Percentiles rank a stretch among this genome's conserved stretches.
These are phyloP conservation scores for Callaeas wilsoni DNA, from an alignment of 2,113 vertebrate species.

Conservation along the genomic window DNA sequence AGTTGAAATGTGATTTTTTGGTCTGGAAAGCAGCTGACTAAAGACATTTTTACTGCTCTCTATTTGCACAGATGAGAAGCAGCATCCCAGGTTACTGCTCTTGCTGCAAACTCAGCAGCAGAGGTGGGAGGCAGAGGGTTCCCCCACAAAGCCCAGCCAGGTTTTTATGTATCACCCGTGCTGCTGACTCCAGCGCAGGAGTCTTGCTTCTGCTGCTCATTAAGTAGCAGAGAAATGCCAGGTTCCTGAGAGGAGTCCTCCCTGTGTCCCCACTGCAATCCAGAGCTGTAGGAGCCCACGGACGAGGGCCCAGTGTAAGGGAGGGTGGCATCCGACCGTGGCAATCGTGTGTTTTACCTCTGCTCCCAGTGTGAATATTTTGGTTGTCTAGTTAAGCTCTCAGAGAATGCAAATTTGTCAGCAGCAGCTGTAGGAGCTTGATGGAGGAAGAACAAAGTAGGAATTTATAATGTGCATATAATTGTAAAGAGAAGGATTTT, in stretches of 20 bases:
- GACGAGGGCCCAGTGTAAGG: accelerated
- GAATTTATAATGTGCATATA: constrained; percentile 58
- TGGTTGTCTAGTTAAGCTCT: constrained; percentile 47
- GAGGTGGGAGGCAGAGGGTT: not conserved
- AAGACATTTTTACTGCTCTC: not conserved
- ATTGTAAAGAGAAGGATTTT: constrained; percentile 56
- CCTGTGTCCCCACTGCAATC: not conserved
- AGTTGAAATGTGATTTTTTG: not conserved
- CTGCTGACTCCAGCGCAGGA: accelerated
- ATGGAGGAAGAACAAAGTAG: constrained; percentile 62
- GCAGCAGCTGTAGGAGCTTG: constrained; percentile 59
- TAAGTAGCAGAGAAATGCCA: not conserved
- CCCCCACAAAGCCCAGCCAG: accelerated
- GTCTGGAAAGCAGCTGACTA: not conserved
- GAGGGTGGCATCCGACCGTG: accelerated
- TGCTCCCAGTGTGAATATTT: not conserved
- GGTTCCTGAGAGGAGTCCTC: not conserved
- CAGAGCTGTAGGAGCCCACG: not conserved
- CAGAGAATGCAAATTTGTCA: constrained; percentile 59
- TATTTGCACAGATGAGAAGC: not conserved
- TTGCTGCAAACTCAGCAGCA: not conserved
- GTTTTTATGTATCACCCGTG: accelerated
- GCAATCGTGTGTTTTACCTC: not conserved
- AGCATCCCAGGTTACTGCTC: not conserved
- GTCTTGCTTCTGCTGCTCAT: not conserved